Percentiles rank a stretch among this genome's conserved stretches.
Evolutionary conservation across 2,797 vertebrate species (phyloP).

Genomic region (Gila robusta): DNA sequence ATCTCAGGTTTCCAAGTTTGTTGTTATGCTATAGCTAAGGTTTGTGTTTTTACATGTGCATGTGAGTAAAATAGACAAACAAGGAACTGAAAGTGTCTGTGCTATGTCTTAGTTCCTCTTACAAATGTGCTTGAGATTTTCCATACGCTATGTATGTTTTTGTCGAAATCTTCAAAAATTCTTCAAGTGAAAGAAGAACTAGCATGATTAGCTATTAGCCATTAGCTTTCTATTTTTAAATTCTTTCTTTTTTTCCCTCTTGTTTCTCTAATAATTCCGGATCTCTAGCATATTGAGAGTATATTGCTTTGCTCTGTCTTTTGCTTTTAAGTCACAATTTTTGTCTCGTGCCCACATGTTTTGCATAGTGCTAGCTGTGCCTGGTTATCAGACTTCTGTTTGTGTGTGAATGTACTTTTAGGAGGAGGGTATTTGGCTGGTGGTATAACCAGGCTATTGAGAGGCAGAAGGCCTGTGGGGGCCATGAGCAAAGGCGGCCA

Average conservation of each 20-base stretch:
- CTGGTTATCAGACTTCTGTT: conserved; percentile 37
- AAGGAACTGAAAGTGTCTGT: conserved; percentile 56
- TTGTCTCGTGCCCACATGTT: conserved; percentile 17
- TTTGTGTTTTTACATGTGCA: background rate
- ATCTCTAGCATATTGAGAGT: background rate
- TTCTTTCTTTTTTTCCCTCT: background rate
- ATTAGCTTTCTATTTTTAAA: background rate
- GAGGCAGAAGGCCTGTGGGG: conserved; percentile 27
- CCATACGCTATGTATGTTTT: background rate
- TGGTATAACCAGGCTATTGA: conserved; percentile 36
- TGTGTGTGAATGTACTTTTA: conserved; percentile 28
- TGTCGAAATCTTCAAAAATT: background rate
- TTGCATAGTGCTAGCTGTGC: conserved; percentile 43
- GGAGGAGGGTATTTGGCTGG: conserved; percentile 36
- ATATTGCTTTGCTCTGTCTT: conserved; percentile 11
- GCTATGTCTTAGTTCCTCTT: conserved; percentile 39
- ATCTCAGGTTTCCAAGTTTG: conserved; percentile 21
- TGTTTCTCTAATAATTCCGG: background rate
- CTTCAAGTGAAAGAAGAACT: conserved; percentile 2
- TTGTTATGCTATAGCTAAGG: background rate
- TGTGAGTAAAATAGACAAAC: background rate
- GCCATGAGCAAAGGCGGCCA: conserved; percentile 30
- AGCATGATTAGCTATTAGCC: background rate
- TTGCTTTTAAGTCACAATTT: conserved; percentile 42
- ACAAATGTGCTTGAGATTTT: background rate